Base-by-base conservation (phyloP, 2,113 vertebrate species). In the Sakesphorus luctuosus region DNA sequence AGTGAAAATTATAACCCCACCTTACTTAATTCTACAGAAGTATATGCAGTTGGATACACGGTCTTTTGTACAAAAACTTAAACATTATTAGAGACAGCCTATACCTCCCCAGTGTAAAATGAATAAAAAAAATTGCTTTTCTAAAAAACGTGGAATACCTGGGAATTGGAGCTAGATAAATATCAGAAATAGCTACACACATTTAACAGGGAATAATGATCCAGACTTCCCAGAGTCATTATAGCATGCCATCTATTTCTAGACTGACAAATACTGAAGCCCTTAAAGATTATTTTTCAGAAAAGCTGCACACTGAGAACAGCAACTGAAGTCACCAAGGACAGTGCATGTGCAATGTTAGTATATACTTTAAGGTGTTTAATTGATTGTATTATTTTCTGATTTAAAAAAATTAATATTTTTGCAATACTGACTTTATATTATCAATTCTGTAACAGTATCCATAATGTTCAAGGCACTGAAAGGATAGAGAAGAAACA, bases 401-500 rank as follows among this genome's bases (percentile, higher is more conserved):
- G 79, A 94, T 28, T 18, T 89, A 74, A 71, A 91, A 91, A 92
- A 93, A 80, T 59, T 33, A 46, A 4, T 86, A 59, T 67, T 96
- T 85, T 86, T 94, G 79, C 72, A 94, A 52, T 86, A 83, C 18
- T 50, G 55, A 28, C 38, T 85, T 43, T 77, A 55, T 40, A 90
- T 89, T 86, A 96, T 93, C 47, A 47, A 93, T 96, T 72, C 33
- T 74, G 73, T 87, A 96, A 97, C 56, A 81, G 43, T 89, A 93
- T 67, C 73, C 86, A 31, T 75, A 78, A 94, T 68, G 89, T 95
- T 92, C 47, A 63, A 93, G 93, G 89, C 80, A 93, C 44, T 90
- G 91, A 94, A 96, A 94, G 68, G 52, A 84, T 5, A 92, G 95
- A 95, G 84, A 61, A 97, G 81, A 87, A 97, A 96, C 89, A 96